Evolutionary conservation across 2,113 vertebrate genomes (phyloP).

Genomic region (Kryptolebias marmoratus): DNA sequence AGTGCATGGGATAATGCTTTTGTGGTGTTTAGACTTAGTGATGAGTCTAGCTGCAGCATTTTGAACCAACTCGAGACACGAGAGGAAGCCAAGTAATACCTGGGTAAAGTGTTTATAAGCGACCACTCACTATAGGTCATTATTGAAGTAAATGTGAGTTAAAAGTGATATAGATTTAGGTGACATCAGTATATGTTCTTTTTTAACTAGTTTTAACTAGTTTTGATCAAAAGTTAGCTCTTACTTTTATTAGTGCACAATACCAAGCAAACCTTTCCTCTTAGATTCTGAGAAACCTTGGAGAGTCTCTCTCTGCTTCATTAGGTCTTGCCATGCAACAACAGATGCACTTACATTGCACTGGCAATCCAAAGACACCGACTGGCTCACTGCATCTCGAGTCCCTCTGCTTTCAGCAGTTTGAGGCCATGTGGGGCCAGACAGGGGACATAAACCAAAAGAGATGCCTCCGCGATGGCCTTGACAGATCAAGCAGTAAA

Average conservation of each 20-base stretch:
- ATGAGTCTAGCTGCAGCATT: too few species aligned
- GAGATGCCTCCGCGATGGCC: slow-evolving; percentile 33
- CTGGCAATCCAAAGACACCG: slow-evolving; percentile 14
- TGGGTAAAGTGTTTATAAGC: neutral
- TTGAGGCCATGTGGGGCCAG: slow-evolving; percentile 5
- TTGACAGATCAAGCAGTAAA: slow-evolving; percentile 47
- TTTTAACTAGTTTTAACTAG: neutral
- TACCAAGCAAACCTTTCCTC: neutral
- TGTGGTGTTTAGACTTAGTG: too few species aligned
- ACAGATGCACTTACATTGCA: neutral
- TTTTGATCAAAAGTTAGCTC: neutral
- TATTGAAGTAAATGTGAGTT: neutral
- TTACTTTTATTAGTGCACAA: neutral
- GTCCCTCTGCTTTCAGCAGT: slow-evolving; percentile 24
- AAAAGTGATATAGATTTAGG: neutral
- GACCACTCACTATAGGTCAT: neutral
- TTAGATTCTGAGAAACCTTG: slow-evolving; percentile 9
- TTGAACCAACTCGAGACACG: too few species aligned
- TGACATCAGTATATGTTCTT: neutral
- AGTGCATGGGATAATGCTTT: too few species aligned
- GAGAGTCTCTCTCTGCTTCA: slow-evolving; percentile 13
- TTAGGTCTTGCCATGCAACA: slow-evolving; percentile 2
- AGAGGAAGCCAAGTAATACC: too few species aligned
- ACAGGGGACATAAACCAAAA: slow-evolving; percentile 52
- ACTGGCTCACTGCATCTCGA: slow-evolving; percentile 21